phyloP scores from a whole-genome alignment of 2,113 vertebrate species.

The Nyctibius bracteatus region DNA sequence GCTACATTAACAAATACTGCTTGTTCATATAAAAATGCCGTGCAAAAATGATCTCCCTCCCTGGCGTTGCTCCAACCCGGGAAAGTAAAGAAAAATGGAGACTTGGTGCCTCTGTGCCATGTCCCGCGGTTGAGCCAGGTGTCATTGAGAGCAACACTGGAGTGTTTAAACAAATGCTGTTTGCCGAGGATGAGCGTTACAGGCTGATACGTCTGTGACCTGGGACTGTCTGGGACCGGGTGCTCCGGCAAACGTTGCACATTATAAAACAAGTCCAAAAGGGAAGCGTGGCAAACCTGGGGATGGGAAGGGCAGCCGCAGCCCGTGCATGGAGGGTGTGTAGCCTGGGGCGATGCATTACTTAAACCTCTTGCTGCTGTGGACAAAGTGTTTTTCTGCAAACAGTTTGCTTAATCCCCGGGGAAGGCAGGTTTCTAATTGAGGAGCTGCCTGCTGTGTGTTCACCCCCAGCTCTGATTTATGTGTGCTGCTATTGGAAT shows the following conservation, averaged over 20 bases:
- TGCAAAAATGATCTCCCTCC: not conserved
- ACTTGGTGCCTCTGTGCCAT: not conserved
- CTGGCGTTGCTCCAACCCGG: not conserved
- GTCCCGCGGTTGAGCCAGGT: not conserved
- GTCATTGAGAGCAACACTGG: not conserved
- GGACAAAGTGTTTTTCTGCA: not conserved
- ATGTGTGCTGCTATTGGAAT: slow-evolving; percentile 29
- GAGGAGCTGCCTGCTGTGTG: not conserved
- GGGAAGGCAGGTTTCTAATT: not conserved
- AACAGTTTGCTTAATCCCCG: not conserved
- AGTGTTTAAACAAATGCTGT: not conserved
- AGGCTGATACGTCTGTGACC: not conserved
- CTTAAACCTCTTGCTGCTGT: not conserved
- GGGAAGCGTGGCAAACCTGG: not conserved
- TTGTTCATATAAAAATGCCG: not conserved
- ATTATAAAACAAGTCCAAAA: rapidly evolving
- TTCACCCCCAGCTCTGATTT: slow-evolving; percentile 25
- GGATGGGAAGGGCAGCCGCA: not conserved
- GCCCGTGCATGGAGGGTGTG: rapidly evolving
- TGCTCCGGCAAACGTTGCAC: rapidly evolving
- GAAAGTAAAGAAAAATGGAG: not conserved
- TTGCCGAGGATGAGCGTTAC: not conserved
- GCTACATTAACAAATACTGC: not conserved
- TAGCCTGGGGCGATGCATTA: not conserved
- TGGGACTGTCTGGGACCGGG: not conserved